phyloP scores from a whole-genome alignment of 2,113 vertebrate genomes.

The Cephalopholis sonnerati region DNA sequence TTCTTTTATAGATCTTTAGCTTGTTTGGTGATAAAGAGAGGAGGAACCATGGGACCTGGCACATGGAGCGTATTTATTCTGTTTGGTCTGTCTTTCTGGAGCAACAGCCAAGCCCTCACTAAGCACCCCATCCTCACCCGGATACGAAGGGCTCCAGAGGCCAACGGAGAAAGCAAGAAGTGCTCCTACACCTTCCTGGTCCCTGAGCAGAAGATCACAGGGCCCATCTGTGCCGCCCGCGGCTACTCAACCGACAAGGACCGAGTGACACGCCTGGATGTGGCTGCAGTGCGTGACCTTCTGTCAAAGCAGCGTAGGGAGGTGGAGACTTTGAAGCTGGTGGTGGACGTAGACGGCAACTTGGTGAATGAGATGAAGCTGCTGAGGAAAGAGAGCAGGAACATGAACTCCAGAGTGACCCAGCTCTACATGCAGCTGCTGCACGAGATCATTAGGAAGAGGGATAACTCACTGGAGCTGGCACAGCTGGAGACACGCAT shows the following conservation, averaged over 20 bases:
- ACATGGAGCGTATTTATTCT: conserved; percentile 76
- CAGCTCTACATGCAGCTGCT: conserved; percentile 99
- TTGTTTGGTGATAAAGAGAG: conserved; percentile 52
- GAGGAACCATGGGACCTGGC: conserved; percentile 71
- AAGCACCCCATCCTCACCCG: conserved; percentile 76
- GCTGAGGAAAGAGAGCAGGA: conserved; percentile 97
- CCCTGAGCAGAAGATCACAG: conserved; percentile 97
- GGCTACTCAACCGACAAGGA: conserved; percentile 86
- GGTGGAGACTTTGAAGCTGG: conserved; percentile 93
- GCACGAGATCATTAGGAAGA: conserved; percentile 97
- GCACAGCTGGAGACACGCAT: conserved; percentile 96
- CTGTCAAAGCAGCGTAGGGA: conserved; percentile 93
- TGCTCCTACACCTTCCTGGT: conserved; percentile 98
- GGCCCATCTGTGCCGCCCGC: conserved; percentile 95
- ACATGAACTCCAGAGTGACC: conserved; percentile 98
- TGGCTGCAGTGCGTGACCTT: conserved; percentile 93
- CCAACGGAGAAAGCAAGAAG: conserved; percentile 86
- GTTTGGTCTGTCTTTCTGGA: conserved; percentile 70
- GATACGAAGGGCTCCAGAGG: conserved; percentile 85
- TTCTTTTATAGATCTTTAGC: conserved; percentile 55
- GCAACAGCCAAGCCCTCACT: conserved; percentile 60
- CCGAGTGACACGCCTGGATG: conserved; percentile 93
- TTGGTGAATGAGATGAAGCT: conserved; percentile 98
- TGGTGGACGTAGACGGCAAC: conserved; percentile 97
- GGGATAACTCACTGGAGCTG: conserved; percentile 96